These are phyloP conservation scores for Microctonus hyperodae DNA, from an alignment of 2,888 invertebrate species.

Conservation along the genomic window DNA sequence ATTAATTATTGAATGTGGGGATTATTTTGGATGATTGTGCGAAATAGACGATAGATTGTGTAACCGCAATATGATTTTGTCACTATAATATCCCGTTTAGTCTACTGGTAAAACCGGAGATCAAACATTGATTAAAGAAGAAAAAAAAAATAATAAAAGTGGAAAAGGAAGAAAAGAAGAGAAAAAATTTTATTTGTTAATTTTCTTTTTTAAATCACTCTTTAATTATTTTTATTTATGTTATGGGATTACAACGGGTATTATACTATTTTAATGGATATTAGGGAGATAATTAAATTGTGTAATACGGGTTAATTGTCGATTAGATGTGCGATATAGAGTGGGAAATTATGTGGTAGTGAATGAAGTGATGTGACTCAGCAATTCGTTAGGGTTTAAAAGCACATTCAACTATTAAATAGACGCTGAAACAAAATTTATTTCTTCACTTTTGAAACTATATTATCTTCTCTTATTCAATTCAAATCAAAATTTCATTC, in stretches of 20 bases:
- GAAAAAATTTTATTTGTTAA: background rate
- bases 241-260: background rate
- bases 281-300: background rate
- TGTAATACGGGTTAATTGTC: background rate
- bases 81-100: background rate
- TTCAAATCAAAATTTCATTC: background rate
- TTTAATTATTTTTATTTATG: background rate
- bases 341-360: background rate
- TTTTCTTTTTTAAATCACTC: background rate
- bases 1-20: constrained; percentile 19
- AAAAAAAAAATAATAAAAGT: too few relatives aligned
- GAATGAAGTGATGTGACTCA: background rate
- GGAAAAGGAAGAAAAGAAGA: too few relatives aligned
- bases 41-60: background rate
- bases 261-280: background rate
- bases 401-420: background rate
- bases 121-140: background rate
- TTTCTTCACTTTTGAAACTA: background rate
- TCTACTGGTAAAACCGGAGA: background rate
- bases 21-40: too few relatives aligned
- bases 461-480: too few relatives aligned
- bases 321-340: background rate
- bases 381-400: background rate
- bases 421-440: background rate
- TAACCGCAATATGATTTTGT: constrained; percentile 27